Evolutionary conservation across 1,140 invertebrate species (phyloP).

Genomic region (Hylyphantes graminicola): DNA sequence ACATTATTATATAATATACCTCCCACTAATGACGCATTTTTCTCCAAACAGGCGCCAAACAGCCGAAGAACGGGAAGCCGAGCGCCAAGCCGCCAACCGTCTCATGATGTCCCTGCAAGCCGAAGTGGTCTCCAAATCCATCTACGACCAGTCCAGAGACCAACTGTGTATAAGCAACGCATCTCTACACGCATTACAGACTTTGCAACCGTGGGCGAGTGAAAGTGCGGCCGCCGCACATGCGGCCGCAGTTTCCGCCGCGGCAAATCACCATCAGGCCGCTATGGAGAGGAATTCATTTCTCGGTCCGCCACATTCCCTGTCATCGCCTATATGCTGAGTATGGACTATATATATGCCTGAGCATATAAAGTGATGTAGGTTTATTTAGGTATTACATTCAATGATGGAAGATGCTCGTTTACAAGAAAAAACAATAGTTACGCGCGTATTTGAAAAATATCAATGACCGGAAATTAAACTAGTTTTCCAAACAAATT

Average conservation of each 20-base stretch:
- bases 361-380: background rate
- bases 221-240: slow-evolving; percentile 57
- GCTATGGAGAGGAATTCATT: slow-evolving; percentile 43
- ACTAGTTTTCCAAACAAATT: too few relatives aligned
- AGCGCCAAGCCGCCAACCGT: slow-evolving; percentile 94
- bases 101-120: slow-evolving; percentile 95
- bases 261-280: slow-evolving; percentile 39
- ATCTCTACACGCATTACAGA: slow-evolving; percentile 82
- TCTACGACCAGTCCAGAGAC: slow-evolving; percentile 70
- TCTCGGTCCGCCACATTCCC: slow-evolving; percentile 56
- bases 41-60: slow-evolving; percentile 87
- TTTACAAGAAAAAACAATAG: too few relatives aligned
- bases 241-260: slow-evolving; percentile 43
- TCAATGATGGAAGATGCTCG: too few relatives aligned
- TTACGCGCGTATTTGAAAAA: too few relatives aligned
- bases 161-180: slow-evolving; percentile 71
- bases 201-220: slow-evolving; percentile 89
- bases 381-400: too few relatives aligned
- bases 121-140: slow-evolving; percentile 88
- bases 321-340: slow-evolving; percentile 63
- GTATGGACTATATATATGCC: background rate
- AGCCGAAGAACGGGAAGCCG: slow-evolving; percentile 95
- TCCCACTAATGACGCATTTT: too few relatives aligned
- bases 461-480: too few relatives aligned
- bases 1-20: too few relatives aligned